Evolutionary conservation across 2,113 vertebrate species (phyloP).

Genomic region (Rhynchopsitta pachyrhyncha): DNA sequence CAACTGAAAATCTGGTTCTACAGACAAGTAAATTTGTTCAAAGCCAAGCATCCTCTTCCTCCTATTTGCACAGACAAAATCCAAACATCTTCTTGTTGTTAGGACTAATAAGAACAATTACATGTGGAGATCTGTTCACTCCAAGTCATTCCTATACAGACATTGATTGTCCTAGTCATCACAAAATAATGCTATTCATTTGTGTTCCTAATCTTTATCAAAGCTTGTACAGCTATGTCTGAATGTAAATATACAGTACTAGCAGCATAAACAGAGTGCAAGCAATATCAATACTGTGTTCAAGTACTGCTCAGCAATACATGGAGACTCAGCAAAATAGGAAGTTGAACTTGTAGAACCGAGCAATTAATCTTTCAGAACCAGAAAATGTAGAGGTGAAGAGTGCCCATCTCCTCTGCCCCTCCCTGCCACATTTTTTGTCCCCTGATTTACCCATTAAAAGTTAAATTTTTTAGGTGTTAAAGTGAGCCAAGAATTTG

Average conservation of each 20-base stretch:
- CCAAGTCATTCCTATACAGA: not conserved
- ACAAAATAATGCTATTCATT: not conserved
- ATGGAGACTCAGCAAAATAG: not conserved
- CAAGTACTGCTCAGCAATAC: not conserved
- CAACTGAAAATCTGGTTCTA: not conserved
- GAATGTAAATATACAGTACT: not conserved
- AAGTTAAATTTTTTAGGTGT: not conserved
- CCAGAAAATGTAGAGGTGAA: not conserved
- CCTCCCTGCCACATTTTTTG: not conserved
- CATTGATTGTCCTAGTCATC: not conserved
- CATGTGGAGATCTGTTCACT: not conserved
- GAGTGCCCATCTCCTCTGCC: not conserved
- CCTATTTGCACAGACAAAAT: not conserved
- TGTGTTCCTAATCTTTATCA: not conserved
- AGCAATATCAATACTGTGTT: not conserved
- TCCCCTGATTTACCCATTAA: not conserved
- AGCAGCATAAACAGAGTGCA: constrained; percentile 1
- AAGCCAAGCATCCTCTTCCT: not conserved
- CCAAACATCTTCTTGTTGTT: not conserved
- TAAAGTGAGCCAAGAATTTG: not conserved
- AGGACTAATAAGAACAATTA: not conserved
- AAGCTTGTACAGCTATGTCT: not conserved
- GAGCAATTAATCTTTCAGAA: constrained; percentile 17
- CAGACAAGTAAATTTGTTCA: not conserved
- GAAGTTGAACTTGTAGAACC: not conserved